These are phyloP conservation scores for Meloidogyne chitwoodi DNA, from an alignment of 1,140 invertebrate genomes.

Conservation along the genomic window DNA sequence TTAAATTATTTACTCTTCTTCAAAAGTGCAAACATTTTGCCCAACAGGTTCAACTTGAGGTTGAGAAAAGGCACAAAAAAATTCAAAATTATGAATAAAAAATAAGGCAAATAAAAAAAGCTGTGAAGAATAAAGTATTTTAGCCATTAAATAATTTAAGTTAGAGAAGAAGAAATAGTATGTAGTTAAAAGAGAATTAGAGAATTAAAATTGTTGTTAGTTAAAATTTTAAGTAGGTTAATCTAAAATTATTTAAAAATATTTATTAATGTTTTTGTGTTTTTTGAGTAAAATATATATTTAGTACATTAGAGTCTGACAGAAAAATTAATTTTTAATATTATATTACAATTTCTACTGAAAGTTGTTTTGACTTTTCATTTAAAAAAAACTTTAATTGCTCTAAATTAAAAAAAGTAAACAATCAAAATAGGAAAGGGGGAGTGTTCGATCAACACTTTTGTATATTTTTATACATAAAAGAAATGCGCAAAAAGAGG, in stretches of 20 bases:
- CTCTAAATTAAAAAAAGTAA: too few relatives aligned
- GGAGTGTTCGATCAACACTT: too few relatives aligned
- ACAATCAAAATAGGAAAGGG: too few relatives aligned
- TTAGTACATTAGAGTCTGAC: too few relatives aligned
- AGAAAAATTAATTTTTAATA: too few relatives aligned
- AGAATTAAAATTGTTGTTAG: background rate
- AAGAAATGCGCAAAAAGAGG: too few relatives aligned
- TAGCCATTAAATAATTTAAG: background rate
- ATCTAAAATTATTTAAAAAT: background rate
- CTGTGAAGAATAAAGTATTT: background rate
- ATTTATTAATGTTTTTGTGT: background rate
- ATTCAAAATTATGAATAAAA: background rate
- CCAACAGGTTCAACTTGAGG: slow-evolving; percentile 27
- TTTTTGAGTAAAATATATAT: background rate
- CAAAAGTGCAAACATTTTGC: slow-evolving; percentile 39
- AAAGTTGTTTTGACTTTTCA: too few relatives aligned
- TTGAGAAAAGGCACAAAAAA: slow-evolving; percentile 19
- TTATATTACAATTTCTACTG: too few relatives aligned
- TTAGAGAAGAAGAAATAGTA: background rate
- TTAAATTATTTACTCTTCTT: slow-evolving; percentile 30
- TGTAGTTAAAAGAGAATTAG: background rate
- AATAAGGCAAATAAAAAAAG: background rate
- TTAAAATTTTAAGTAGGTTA: background rate
- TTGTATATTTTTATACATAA: too few relatives aligned
- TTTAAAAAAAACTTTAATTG: too few relatives aligned